These are phyloP conservation scores for Halisarca cf. caerulea DNA, from an alignment of 37 sponge, comb jelly and placozoan species.

Conservation along the genomic window DNA sequence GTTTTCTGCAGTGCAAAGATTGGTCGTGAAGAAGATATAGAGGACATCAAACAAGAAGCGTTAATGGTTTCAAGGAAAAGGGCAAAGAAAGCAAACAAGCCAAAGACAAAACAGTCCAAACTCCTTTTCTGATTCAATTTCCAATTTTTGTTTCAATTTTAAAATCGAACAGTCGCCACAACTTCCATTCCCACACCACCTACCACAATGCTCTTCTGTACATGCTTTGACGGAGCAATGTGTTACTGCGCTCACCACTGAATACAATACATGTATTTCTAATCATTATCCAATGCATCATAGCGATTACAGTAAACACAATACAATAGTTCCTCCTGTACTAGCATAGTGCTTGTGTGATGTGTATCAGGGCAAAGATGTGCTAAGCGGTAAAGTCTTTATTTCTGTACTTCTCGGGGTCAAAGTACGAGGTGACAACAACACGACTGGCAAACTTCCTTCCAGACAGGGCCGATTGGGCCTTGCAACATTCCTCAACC, in stretches of 20 bases:
- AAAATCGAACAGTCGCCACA: too few species aligned
- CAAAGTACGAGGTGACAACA: conserved; percentile 97
- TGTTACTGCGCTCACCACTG: too few species aligned
- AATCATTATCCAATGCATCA: too few species aligned
- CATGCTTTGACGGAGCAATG: too few species aligned
- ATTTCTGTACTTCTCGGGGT: conserved; percentile 66
- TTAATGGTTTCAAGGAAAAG: conserved; percentile 34
- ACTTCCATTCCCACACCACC: too few species aligned
- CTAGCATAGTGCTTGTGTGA: too few species aligned
- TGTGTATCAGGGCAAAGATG: too few species aligned
- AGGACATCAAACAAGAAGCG: conserved; percentile 60
- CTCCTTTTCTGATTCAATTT: not conserved
- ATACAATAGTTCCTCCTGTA: not conserved
- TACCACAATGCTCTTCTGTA: too few species aligned
- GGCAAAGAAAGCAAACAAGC: not conserved
- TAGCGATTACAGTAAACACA: not conserved
- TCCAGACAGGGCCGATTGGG: conserved; percentile 87
- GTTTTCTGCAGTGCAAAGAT: conserved; percentile 59
- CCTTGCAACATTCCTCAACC: conserved; percentile 64
- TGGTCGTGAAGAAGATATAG: conserved; percentile 65
- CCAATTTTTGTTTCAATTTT: too few species aligned
- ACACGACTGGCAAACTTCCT: conserved; percentile 97
- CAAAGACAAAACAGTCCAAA: not conserved
- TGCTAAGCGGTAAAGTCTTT: conserved; percentile 72
- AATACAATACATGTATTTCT: too few species aligned